A percentile compares a stretch with the other conserved stretches of the same genome.
phyloP scores from a whole-genome alignment of 2,113 vertebrate genomes.

The Harpagus bidentatus region DNA sequence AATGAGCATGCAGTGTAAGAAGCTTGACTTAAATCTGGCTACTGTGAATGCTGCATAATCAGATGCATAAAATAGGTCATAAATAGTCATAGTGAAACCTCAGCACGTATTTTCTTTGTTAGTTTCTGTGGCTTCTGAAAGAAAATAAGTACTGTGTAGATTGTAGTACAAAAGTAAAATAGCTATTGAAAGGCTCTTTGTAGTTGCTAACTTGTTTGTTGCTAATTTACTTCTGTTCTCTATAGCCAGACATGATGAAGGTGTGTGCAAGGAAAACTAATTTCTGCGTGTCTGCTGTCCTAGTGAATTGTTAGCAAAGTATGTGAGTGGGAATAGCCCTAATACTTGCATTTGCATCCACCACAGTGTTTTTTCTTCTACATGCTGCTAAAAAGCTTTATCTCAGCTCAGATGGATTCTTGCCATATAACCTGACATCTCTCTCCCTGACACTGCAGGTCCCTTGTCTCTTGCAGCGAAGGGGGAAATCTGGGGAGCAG shows the following conservation, averaged over 20 bases:
- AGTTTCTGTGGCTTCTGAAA: background rate
- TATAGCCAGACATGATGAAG: fast-evolving
- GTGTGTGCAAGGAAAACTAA: background rate
- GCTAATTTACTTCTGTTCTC: background rate
- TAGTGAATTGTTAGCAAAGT: background rate
- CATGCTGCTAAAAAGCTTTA: background rate
- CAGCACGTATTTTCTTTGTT: background rate
- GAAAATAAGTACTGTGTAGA: background rate
- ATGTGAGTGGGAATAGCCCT: background rate
- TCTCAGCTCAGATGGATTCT: fast-evolving
- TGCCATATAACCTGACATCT: fast-evolving
- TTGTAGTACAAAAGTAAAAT: background rate
- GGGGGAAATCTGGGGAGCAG: background rate
- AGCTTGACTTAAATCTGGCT: background rate
- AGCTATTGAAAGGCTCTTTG: background rate
- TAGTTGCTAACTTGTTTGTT: background rate
- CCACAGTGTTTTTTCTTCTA: background rate
- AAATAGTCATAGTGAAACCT: background rate
- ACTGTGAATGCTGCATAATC: background rate
- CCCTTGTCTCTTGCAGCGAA: fast-evolving
- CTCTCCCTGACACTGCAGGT: too few species aligned
- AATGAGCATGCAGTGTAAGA: fast-evolving
- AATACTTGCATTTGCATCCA: background rate
- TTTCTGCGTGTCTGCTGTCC: background rate
- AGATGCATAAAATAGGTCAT: background rate